A percentile compares a stretch with the other conserved stretches of the same genome.
Evolutionary conservation across 2,888 invertebrate species (phyloP).

Genomic region (Watsonalla binaria): DNA sequence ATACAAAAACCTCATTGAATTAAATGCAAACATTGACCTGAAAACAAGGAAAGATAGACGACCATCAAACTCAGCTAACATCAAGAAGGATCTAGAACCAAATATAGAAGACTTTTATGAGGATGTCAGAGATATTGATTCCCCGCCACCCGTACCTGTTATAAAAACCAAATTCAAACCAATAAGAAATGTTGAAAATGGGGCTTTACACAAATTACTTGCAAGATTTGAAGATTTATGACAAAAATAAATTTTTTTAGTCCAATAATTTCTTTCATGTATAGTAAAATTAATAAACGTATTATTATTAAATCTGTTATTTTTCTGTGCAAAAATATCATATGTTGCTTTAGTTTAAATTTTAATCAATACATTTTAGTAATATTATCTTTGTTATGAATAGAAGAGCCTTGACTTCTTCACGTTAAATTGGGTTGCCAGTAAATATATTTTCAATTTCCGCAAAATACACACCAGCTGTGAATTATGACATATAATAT

Average conservation of each 20-base stretch:
- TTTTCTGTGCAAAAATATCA: no score
- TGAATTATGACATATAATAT: no score
- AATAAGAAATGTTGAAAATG: slow-evolving; percentile 47
- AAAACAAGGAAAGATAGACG: slow-evolving; percentile 44
- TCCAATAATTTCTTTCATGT: neutral
- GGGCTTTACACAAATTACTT: slow-evolving; percentile 52
- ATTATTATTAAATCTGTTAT: neutral
- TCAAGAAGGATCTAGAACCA: slow-evolving; percentile 63
- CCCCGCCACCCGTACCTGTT: slow-evolving; percentile 46
- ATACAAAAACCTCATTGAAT: slow-evolving; percentile 65
- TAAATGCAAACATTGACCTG: slow-evolving; percentile 51
- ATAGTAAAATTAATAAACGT: neutral
- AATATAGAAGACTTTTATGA: slow-evolving; percentile 68
- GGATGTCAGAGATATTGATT: slow-evolving; percentile 50
- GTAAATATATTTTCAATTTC: no score
- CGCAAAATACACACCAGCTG: no score
- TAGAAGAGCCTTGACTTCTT: no score
- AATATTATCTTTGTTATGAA: no score
- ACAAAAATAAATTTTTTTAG: slow-evolving; percentile 15
- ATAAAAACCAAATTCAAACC: slow-evolving; percentile 52
- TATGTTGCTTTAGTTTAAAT: no score
- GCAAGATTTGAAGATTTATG: slow-evolving; percentile 62
- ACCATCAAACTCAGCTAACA: slow-evolving; percentile 16
- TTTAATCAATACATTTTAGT: no score
- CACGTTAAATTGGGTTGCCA: no score